Conservation (phyloP, 2,888 invertebrate species). For the Pachydiplax longipennis region DNA sequence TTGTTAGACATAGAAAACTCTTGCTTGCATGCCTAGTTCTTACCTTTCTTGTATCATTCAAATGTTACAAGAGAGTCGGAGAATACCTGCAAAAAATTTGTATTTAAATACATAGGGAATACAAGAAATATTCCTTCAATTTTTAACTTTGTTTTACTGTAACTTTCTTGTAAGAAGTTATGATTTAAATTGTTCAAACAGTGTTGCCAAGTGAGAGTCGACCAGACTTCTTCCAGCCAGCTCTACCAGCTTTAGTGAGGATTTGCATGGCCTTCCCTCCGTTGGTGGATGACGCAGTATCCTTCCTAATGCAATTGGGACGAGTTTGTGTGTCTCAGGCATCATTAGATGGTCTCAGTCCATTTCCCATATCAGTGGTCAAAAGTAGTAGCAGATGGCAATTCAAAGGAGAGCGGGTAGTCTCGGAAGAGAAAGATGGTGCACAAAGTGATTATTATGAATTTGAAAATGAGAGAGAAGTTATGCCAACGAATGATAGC, state of each 20-base stretch:
- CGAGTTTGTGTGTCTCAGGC: conserved; percentile 85
- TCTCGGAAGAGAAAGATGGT: not conserved
- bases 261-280: conserved; percentile 94
- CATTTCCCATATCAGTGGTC: not conserved
- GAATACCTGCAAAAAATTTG: no score
- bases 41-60: no score
- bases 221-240: conserved; percentile 81
- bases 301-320: conserved; percentile 84
- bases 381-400: not conserved
- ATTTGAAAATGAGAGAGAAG: not conserved
- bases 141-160: no score
- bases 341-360: conserved; percentile 66
- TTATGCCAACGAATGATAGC: conserved; percentile 52
- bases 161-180: no score
- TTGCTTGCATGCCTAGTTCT: no score
- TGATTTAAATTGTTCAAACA: conserved; percentile 51
- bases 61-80: no score
- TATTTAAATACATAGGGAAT: no score
- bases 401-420: not conserved
- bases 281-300: conserved; percentile 86
- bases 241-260: conserved; percentile 83
- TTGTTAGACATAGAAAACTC: no score
- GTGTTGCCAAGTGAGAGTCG: conserved; percentile 82
- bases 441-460: not conserved
- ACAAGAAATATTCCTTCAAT: no score